These are phyloP conservation scores for Euphydryas editha DNA, from an alignment of 2,888 invertebrate species.

Conservation along the genomic window DNA sequence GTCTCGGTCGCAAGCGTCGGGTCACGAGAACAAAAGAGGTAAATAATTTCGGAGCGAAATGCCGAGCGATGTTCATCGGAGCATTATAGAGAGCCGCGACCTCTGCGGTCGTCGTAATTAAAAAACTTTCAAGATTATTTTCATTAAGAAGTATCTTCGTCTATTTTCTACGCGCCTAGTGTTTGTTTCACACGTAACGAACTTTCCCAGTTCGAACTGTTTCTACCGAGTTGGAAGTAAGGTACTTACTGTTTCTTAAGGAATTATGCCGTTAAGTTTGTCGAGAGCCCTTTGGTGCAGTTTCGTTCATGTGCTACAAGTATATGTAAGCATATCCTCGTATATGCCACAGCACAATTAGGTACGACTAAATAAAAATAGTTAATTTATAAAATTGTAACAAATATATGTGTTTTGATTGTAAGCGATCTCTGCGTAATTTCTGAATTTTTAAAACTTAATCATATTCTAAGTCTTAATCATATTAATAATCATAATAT, in stretches of 20 bases:
- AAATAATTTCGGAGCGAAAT: slow-evolving; percentile 36
- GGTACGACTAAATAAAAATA: no score
- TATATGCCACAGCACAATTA: neutral
- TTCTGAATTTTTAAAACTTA: no score
- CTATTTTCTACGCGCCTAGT: slow-evolving; percentile 41
- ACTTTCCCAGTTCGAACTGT: slow-evolving; percentile 36
- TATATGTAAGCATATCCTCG: no score
- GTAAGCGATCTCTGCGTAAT: no score
- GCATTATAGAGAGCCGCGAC: slow-evolving; percentile 24
- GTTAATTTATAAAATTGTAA: neutral
- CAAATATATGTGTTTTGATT: neutral
- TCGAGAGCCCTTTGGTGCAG: slow-evolving; percentile 13
- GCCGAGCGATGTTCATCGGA: slow-evolving; percentile 22
- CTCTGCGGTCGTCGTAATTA: slow-evolving; percentile 45
- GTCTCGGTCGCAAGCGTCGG: slow-evolving; percentile 22
- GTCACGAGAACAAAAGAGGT: slow-evolving; percentile 33
- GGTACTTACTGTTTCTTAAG: slow-evolving; percentile 40
- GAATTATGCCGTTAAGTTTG: slow-evolving; percentile 30
- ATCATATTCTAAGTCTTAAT: no score
- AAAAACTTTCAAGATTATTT: slow-evolving; percentile 50
- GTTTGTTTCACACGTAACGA: slow-evolving; percentile 45
- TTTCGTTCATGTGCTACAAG: neutral
- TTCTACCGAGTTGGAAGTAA: slow-evolving; percentile 16
- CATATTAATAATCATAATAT: no score
- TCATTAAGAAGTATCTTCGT: slow-evolving; percentile 42